Conservation (phyloP, 2,888 invertebrate species). For the Meiosimyza platycephala region DNA sequence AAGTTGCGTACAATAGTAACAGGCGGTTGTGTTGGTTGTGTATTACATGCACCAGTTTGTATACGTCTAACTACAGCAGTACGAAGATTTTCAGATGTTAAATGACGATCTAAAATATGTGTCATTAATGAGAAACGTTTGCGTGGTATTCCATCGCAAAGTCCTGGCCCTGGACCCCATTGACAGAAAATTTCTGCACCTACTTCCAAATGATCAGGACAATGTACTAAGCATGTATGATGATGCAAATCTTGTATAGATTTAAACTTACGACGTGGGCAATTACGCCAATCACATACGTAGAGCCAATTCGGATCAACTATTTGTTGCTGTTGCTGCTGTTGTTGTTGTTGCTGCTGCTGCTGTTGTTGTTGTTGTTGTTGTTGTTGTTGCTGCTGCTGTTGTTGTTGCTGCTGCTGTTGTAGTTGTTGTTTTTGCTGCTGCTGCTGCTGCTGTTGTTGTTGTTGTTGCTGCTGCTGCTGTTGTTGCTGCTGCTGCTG, state of each 20-base stretch:
- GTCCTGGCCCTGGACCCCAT: conserved; percentile 77
- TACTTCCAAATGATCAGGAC: conserved; percentile 74
- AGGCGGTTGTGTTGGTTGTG: conserved; percentile 58
- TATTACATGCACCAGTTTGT: conserved; percentile 57
- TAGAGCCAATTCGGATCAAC: conserved; percentile 69
- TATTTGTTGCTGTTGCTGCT: conserved; percentile 43
- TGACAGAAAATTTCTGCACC: conserved; percentile 84
- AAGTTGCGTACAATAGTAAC: conserved; percentile 66
- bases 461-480: conserved; percentile 21
- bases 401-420: conserved; percentile 43
- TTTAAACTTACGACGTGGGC: conserved; percentile 80
- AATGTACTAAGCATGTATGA: conserved; percentile 88
- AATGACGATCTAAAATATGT: conserved; percentile 95
- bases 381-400: conserved; percentile 26
- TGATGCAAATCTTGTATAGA: conserved; percentile 84
- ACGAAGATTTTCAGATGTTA: conserved; percentile 75
- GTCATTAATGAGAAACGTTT: conserved; percentile 96
- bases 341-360: conserved; percentile 33
- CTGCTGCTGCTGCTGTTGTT: conserved; percentile 41
- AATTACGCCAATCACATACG: conserved; percentile 95
- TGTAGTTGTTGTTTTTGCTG: conserved; percentile 40
- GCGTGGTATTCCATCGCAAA: conserved; percentile 89
- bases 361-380: conserved; percentile 32
- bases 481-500: conserved; percentile 43
- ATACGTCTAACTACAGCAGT: conserved; percentile 61